Conservation (phyloP, 2,113 vertebrate genomes). For the Otocyon megalotis region DNA sequence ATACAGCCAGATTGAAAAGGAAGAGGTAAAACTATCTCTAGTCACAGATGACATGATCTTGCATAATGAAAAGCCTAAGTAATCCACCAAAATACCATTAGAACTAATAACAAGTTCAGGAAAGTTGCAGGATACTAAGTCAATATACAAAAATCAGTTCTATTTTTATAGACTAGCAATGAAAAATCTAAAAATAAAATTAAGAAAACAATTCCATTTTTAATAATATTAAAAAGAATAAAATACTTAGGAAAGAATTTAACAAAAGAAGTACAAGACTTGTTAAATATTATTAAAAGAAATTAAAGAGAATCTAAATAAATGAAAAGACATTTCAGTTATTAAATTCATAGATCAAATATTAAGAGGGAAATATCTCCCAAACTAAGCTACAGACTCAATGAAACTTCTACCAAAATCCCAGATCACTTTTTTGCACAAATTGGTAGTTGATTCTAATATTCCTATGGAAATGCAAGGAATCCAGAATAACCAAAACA, state of each 20-base stretch:
- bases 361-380: not conserved
- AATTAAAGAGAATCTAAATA: conserved; percentile 2
- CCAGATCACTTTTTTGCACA: not conserved
- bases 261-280: not conserved
- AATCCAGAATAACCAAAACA: not conserved
- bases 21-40: not conserved
- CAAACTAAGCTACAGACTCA: not conserved
- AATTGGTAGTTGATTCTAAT: not conserved
- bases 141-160: not conserved
- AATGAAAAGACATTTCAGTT: not conserved
- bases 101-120: not conserved
- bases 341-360: not conserved
- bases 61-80: not conserved
- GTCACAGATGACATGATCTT: not conserved
- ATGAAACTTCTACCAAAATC: not conserved
- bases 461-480: not conserved
- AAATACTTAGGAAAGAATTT: conserved; percentile 1
- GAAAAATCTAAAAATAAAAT: not conserved
- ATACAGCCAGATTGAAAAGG: not conserved
- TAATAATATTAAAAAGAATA: conserved; percentile 13
- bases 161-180: not conserved
- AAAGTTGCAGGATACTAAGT: not conserved
- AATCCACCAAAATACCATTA: not conserved
- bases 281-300: not conserved
- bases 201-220: conserved; percentile 16